Conservation (phyloP, 2,797 vertebrate species). For the Oryzias dopingdopingensis region DNA sequence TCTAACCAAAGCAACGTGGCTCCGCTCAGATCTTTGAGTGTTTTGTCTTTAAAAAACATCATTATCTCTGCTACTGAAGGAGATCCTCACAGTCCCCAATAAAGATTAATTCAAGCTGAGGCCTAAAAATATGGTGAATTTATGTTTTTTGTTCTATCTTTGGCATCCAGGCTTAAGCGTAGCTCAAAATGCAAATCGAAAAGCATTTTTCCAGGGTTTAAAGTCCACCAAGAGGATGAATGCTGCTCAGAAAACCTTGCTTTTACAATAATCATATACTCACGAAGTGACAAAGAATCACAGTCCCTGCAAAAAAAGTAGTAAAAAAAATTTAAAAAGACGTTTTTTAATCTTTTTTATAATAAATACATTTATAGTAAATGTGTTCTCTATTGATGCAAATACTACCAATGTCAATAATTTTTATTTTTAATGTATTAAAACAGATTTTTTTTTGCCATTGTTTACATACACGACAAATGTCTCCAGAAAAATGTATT, state of each 20-base stretch:
- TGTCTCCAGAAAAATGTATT: conserved; percentile 67
- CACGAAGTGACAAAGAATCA: conserved; percentile 32
- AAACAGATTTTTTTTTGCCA: conserved; percentile 63
- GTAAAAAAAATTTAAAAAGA: conserved; percentile 35
- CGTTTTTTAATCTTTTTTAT: conserved; percentile 42
- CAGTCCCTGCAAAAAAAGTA: conserved; percentile 1
- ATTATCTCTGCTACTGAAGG: conserved; percentile 52
- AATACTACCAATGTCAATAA: conserved; percentile 39
- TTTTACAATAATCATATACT: conserved; percentile 46
- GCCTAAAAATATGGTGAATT: conserved; percentile 28
- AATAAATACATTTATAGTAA: conserved; percentile 51
- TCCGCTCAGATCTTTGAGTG: conserved; percentile 20
- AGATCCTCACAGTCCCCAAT: conserved; percentile 37
- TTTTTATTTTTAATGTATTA: conserved; percentile 59
- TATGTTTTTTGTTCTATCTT: conserved; percentile 35
- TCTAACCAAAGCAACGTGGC: conserved; percentile 31
- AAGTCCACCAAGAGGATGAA: conserved; percentile 44
- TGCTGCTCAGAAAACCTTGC: conserved; percentile 29
- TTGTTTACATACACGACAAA: conserved; percentile 60
- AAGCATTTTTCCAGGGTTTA: conserved; percentile 57
- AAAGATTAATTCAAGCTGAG: conserved; percentile 35
- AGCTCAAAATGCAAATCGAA: conserved; percentile 27
- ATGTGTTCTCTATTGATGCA: conserved; percentile 57
- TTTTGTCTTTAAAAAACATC: conserved; percentile 61
- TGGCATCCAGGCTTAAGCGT: conserved; percentile 32